Evolutionary conservation across 92 coral and sea anemone genomes (phyloP), one percentile per base, ranked within the genome.

Genomic region (Porites lobata): DNA sequence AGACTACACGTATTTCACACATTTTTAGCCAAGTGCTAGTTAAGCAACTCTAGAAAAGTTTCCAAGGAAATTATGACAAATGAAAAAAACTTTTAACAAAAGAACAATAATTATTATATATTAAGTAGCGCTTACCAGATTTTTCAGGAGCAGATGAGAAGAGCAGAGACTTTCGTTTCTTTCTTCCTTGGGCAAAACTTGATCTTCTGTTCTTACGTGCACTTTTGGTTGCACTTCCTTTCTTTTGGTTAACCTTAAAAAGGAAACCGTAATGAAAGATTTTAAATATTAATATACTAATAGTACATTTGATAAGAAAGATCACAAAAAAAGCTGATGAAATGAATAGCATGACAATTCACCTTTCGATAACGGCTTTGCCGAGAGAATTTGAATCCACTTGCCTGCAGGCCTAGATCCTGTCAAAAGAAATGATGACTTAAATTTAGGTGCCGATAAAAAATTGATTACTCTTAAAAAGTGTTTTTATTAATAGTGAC

Each of bases 141-240:
- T 74, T 84, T 47, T 9, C n/a, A 18, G 68, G 54, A 54, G 54
- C 79, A 59, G 87, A 82, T 38, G 86, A 82, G 57, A 70, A 82
- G 15, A 88, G 89, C 10, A 96, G 85, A 5, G 99, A 94, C 81
- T 89, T 92, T 53, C 94, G 84, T 52, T 92, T 90, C 62, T 95
- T 96, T 58, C 99, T 89, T 56, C 96, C 99, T 61, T 91, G 86
- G 52, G 96, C 96, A 92, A 96, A 96, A 69, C 99, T 96, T 50
- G 99, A 96, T 72, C 99, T 88, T 79, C 99, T 93, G 59, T 70
- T 92, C 64, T 93, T 94, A 68, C 84, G 83, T 57, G 75, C 85
- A 67, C 82, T 92, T 65, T 82, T 86, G 7, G 68, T 76, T 29
- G 2, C 80, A 79, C 77, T 85, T 22, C 75, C 71, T 54, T 77